Evolutionary conservation across 1,140 invertebrate genomes (phyloP), one percentile per base, ranked within the genome.

Genomic region (Thaumatotibia leucotreta): DNA sequence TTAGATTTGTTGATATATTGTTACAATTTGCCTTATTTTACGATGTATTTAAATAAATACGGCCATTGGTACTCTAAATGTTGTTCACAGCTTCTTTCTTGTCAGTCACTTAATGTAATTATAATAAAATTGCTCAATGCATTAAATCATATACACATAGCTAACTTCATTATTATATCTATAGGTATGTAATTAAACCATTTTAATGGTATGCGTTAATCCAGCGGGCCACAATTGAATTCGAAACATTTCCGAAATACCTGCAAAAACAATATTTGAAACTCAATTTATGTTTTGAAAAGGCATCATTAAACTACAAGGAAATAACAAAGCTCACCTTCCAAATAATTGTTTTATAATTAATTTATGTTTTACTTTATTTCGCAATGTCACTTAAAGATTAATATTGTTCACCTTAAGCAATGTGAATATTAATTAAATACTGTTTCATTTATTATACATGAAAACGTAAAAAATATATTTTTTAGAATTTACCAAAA

Each of bases 91-190:
- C 23, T 27, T 14, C 11, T 24, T 27, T 54, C 27, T 24, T 27
- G 20, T 58, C 23, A 27, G 11, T 58, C 52, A 58, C 52, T 14
- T 31, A 58, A 58, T 54, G 17, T 58, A 54, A 54, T 54, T 54
- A 27, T 54, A 27, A 58, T 58, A 24, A 29, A 58, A 58, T 58
- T 58, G 52, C 52, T 58, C 52, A 58, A 58, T 58, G 52, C 24
- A 58, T 58, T 58, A 10, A 31, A 58, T 58, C 52, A 58, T 58
- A 24, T 58, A 58, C 27, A 58, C 14, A 58, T 27, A 27, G 27
- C 52, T 58, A 29, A 29, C 6, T 8, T 58, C 29, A 9, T 2
- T 45, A 45, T 8, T 45, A 17, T 6, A 29, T 6, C 27, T 29
- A 29, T n/a, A n/a, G n/a, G n/a, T n/a, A n/a, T n/a, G n/a, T 24